Percentiles rank a stretch among this genome's conserved stretches.
Conservation (phyloP, 1,140 invertebrate genomes). For the Delia radicum region DNA sequence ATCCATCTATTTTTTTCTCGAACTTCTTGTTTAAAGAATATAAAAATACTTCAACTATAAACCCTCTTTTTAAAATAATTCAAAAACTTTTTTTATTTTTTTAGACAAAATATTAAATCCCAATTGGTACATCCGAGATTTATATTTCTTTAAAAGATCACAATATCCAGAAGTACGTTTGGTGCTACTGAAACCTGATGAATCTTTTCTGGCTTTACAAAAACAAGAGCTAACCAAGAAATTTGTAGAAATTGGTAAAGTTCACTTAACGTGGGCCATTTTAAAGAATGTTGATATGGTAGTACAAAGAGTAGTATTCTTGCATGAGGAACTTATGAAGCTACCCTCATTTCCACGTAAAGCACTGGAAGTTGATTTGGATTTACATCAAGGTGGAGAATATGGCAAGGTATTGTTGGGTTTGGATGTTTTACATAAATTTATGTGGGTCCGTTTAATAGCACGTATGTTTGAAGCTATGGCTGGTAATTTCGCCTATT, state of each 20-base stretch:
- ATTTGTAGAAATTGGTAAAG: slow-evolving; percentile 97
- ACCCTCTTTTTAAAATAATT: too few species aligned
- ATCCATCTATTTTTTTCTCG: too few species aligned
- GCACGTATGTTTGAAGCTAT: slow-evolving; percentile 98
- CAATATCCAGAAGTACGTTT: slow-evolving; percentile 96
- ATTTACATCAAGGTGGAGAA: slow-evolving; percentile 87
- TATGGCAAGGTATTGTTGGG: slow-evolving; percentile 91
- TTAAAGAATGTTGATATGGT: slow-evolving; percentile 90
- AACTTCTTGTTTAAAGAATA: too few species aligned
- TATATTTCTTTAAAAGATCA: slow-evolving; percentile 98
- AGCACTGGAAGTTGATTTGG: slow-evolving; percentile 93
- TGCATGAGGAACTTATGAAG: slow-evolving; percentile 99
- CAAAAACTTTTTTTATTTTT: background rate
- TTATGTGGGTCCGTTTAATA: slow-evolving; percentile 96
- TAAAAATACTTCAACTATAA: too few species aligned
- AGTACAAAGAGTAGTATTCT: slow-evolving; percentile 93
- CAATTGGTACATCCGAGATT: slow-evolving; percentile 91
- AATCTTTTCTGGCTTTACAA: slow-evolving; percentile 89
- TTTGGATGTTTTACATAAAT: slow-evolving; percentile 95
- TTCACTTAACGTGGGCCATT: slow-evolving; percentile 84
- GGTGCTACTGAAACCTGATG: slow-evolving; percentile 89
- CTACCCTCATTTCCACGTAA: slow-evolving; percentile 97
- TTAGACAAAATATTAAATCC: slow-evolving; percentile 66
- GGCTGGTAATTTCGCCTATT: slow-evolving; percentile 97
- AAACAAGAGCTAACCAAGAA: slow-evolving; percentile 90